These are phyloP conservation scores for Erinaceus europaeus DNA, from an alignment of 2,113 vertebrate species.

Conservation along the genomic window DNA sequence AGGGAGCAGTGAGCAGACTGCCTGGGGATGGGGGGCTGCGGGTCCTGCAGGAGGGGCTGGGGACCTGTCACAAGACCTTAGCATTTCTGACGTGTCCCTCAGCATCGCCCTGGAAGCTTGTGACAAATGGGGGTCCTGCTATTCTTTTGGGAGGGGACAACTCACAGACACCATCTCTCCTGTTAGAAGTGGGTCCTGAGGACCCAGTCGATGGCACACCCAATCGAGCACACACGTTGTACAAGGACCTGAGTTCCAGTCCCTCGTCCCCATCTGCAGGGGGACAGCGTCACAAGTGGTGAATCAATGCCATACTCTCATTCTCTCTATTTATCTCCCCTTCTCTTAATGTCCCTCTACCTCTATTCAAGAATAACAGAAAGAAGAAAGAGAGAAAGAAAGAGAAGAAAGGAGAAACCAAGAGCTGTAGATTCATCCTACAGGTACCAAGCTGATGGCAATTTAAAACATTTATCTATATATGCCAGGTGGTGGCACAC, in stretches of 20 bases:
- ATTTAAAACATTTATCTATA: no score
- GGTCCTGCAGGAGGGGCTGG: not conserved
- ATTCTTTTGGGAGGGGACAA: not conserved
- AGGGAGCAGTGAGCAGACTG: not conserved
- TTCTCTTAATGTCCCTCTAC: no score
- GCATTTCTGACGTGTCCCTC: not conserved
- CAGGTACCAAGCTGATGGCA: no score
- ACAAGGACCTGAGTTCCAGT: not conserved
- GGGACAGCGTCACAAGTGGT: no score
- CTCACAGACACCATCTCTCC: not conserved
- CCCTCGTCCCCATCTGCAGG: no score
- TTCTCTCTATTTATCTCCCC: no score
- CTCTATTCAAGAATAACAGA: no score
- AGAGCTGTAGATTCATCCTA: no score
- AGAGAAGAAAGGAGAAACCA: no score
- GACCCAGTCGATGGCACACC: not conserved
- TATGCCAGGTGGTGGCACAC: no score
- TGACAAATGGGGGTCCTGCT: not conserved
- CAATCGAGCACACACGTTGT: not conserved
- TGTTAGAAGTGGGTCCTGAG: not conserved
- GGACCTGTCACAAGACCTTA: not conserved
- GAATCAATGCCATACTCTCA: no score
- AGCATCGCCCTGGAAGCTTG: not conserved
- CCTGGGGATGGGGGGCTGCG: not conserved
- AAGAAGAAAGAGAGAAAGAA: no score